A percentile compares a stretch with the other conserved stretches of the same genome.
These are phyloP conservation scores for Megalops cyprinoides DNA, from an alignment of 2,797 vertebrate species.

Conservation along the genomic window DNA sequence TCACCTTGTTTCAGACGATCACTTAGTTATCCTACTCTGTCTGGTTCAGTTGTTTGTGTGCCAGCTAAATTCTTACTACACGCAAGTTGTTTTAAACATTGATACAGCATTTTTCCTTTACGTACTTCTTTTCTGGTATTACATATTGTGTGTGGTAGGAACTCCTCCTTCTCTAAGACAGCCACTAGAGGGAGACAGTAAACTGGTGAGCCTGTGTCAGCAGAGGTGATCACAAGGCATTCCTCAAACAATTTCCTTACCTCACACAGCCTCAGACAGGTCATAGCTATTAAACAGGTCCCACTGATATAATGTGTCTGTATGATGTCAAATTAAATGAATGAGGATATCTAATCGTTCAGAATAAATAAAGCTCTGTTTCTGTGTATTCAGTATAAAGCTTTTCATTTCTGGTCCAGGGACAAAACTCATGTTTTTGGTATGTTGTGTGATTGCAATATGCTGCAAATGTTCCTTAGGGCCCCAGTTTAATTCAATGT, in stretches of 20 bases:
- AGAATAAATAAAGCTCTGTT: slow-evolving; percentile 80
- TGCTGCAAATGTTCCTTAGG: slow-evolving; percentile 37
- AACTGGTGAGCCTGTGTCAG: slow-evolving; percentile 33
- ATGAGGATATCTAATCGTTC: slow-evolving; percentile 76
- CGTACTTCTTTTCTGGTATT: neutral
- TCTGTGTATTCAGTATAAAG: slow-evolving; percentile 46
- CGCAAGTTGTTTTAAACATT: too few species aligned
- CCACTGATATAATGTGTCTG: slow-evolving; percentile 70
- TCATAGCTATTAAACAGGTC: slow-evolving; percentile 60
- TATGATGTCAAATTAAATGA: slow-evolving; percentile 77
- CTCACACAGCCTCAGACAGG: slow-evolving; percentile 32
- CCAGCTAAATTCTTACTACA: too few species aligned
- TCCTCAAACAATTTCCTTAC: neutral
- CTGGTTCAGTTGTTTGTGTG: too few species aligned
- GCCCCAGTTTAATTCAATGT: slow-evolving; percentile 58
- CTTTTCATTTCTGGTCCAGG: slow-evolving; percentile 68
- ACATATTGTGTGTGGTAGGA: neutral
- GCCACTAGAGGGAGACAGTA: slow-evolving; percentile 68
- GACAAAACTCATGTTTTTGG: slow-evolving; percentile 62
- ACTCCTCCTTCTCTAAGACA: neutral
- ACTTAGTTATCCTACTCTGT: too few species aligned
- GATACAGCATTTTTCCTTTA: too few species aligned
- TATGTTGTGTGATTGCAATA: slow-evolving; percentile 69
- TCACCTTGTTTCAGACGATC: too few species aligned
- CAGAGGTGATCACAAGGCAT: neutral